Evolutionary conservation across 1,140 invertebrate species (phyloP).

Genomic region (Heliconius nattereri): DNA sequence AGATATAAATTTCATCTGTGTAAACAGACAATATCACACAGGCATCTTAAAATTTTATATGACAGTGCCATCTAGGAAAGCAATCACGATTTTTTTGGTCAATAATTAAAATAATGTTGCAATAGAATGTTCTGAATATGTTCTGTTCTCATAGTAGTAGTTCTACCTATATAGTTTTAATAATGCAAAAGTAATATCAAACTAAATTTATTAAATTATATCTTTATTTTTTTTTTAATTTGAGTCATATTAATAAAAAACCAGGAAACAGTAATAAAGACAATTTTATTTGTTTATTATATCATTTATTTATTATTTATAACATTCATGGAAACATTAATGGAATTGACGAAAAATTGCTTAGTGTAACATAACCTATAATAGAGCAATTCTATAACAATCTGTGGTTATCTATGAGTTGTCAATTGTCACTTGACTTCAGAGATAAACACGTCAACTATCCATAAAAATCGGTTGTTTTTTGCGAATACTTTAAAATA

Average conservation of each 20-base stretch:
- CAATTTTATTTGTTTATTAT: background rate
- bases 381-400: background rate
- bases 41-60: background rate
- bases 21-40: background rate
- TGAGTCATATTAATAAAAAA: background rate
- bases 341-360: no score
- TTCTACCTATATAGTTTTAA: no score
- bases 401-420: background rate
- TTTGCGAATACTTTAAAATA: background rate
- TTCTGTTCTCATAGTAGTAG: no score
- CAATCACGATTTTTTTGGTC: background rate
- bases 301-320: background rate
- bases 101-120: background rate
- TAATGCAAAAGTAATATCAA: no score
- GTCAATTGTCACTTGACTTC: slow-evolving; percentile 20
- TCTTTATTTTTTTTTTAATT: no score
- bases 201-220: no score
- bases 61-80: background rate
- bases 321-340: no score
- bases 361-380: background rate
- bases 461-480: background rate
- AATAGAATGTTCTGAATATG: background rate
- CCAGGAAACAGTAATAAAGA: background rate
- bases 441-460: slow-evolving; percentile 46
- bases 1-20: no score